Conservation (phyloP, 2,888 invertebrate species). For the Oxyteleia sp. region DNA sequence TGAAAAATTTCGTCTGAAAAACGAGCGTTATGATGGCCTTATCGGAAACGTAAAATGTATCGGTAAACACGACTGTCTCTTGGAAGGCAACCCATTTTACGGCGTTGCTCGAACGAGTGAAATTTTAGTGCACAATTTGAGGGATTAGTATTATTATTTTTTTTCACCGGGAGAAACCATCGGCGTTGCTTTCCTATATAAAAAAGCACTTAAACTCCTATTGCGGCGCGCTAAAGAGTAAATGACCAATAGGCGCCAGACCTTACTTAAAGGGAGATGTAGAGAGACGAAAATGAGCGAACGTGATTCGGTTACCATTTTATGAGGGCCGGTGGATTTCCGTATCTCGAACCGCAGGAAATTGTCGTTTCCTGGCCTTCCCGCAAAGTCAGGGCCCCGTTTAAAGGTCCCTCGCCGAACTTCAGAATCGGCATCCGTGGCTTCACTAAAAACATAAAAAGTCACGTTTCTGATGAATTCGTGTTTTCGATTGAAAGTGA, state of each 20-base stretch:
- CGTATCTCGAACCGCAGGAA: slow-evolving; percentile 96
- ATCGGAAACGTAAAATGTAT: too few relatives aligned
- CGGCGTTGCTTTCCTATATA: slow-evolving; percentile 27
- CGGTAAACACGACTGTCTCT: too few relatives aligned
- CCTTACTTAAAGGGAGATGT: too few relatives aligned
- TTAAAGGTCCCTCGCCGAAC: slow-evolving; percentile 91
- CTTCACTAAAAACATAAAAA: slow-evolving; percentile 88
- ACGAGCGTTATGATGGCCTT: too few relatives aligned
- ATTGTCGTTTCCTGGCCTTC: slow-evolving; percentile 89
- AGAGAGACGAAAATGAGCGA: slow-evolving; percentile 40
- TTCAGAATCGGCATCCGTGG: slow-evolving; percentile 93
- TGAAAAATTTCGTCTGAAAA: too few relatives aligned
- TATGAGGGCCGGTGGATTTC: slow-evolving; percentile 95
- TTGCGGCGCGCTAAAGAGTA: slow-evolving; percentile 52
- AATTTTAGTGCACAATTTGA: slow-evolving; percentile 62
- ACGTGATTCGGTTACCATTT: slow-evolving; percentile 90
- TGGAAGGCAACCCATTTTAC: slow-evolving; percentile 24
- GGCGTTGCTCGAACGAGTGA: slow-evolving; percentile 40
- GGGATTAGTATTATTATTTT: slow-evolving; percentile 42
- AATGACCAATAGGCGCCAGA: slow-evolving; percentile 61
- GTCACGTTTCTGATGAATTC: slow-evolving; percentile 43
- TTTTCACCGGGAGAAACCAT: slow-evolving; percentile 11
- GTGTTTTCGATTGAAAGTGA: slow-evolving; percentile 17
- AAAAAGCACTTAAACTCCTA: slow-evolving; percentile 45
- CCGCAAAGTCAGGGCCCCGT: slow-evolving; percentile 81